Conservation (phyloP, 2,797 vertebrate genomes). For the Chelon labrosus region DNA sequence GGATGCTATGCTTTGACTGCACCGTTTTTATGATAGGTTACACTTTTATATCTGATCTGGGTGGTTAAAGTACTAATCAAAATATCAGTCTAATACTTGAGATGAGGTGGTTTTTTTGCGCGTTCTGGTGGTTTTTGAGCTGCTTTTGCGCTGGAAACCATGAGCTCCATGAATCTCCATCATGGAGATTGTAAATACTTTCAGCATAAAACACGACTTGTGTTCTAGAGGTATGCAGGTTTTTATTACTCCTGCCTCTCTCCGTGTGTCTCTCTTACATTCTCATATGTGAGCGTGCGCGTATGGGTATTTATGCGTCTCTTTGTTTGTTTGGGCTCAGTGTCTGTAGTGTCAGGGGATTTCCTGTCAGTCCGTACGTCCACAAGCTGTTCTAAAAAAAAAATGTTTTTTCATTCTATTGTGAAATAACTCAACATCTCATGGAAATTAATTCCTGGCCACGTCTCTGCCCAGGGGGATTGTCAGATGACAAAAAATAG, state of each 20-base stretch:
- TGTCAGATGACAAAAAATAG: background rate
- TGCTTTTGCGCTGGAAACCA: too few species aligned
- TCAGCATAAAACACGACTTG: background rate
- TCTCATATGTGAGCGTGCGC: background rate
- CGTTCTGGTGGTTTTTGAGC: too few species aligned
- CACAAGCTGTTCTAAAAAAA: conserved; percentile 1
- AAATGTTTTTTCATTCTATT: conserved; percentile 1
- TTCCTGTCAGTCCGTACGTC: conserved; percentile 1
- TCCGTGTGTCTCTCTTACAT: background rate
- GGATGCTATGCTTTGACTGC: too few species aligned
- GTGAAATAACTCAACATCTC: background rate
- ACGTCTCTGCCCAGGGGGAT: background rate
- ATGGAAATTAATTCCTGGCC: background rate
- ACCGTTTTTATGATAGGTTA: too few species aligned
- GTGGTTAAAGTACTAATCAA: too few species aligned
- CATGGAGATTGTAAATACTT: conserved; percentile 1
- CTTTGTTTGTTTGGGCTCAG: conserved; percentile 3
- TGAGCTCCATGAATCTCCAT: too few species aligned
- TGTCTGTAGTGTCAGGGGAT: background rate
- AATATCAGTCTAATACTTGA: too few species aligned
- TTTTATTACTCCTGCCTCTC: conserved; percentile 9
- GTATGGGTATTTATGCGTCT: background rate
- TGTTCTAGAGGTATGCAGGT: background rate
- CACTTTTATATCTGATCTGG: too few species aligned
- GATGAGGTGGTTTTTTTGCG: too few species aligned